Conservation (phyloP, 37 sponge, comb jelly and placozoan species). For the Ianthella basta region DNA sequence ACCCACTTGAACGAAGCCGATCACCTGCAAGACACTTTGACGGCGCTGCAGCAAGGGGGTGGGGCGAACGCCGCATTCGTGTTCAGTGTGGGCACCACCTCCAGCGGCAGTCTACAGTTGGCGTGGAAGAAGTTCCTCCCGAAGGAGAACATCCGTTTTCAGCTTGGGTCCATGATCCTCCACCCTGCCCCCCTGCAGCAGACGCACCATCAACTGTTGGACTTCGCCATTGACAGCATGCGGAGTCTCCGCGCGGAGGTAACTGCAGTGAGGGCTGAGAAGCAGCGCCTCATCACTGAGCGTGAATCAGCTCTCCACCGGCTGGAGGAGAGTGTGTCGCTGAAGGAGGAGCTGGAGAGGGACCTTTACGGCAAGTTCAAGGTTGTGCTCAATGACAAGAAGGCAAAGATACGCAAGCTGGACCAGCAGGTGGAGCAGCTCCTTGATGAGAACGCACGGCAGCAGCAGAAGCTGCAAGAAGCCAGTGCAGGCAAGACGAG, state of each 20-base stretch:
- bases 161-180: conserved; percentile 49
- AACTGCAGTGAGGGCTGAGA: conserved; percentile 19
- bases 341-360: conserved; percentile 59
- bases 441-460: conserved; percentile 20
- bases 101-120: conserved; percentile 38
- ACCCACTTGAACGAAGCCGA: conserved; percentile 21
- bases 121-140: conserved; percentile 66
- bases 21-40: conserved; percentile 29
- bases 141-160: conserved; percentile 56
- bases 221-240: conserved; percentile 47
- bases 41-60: conserved; percentile 45
- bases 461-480: background rate
- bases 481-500: background rate
- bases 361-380: conserved; percentile 77
- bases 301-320: conserved; percentile 30
- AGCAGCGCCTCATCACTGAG: conserved; percentile 42
- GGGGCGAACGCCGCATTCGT: conserved; percentile 24
- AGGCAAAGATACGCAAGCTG: conserved; percentile 65
- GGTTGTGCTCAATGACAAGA: conserved; percentile 74
- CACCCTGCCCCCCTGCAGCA: background rate
- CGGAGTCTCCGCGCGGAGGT: conserved; percentile 29
- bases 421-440: conserved; percentile 35
- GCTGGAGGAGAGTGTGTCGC: conserved; percentile 33
- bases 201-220: conserved; percentile 25
- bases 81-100: background rate